Percentiles rank a stretch among this genome's conserved stretches.
phyloP scores from a whole-genome alignment of 2,888 invertebrate species.

The Tenodera sinensis region DNA sequence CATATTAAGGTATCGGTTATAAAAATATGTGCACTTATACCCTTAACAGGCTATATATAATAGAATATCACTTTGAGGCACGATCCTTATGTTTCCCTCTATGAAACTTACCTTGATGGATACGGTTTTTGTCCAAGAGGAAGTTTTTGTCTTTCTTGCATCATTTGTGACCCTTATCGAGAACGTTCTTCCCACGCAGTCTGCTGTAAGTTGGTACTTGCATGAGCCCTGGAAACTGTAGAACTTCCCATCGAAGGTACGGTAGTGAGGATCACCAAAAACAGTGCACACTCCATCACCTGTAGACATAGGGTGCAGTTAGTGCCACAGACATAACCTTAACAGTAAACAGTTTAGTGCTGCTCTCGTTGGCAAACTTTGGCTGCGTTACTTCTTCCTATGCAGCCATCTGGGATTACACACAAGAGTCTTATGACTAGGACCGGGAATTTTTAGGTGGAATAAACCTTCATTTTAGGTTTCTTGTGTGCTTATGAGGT shows the following conservation, averaged over 20 bases:
- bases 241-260: constrained; percentile 91
- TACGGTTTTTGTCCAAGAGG: constrained; percentile 89
- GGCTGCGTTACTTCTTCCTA: too few species aligned
- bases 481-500: too few species aligned
- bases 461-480: too few species aligned
- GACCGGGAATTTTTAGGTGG: too few species aligned
- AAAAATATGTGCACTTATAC: too few species aligned
- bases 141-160: constrained; percentile 71
- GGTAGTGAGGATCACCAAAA: constrained; percentile 92
- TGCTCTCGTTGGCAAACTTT: not conserved
- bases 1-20: too few species aligned
- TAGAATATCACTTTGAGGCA: too few species aligned
- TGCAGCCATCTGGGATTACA: not conserved
- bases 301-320: constrained; percentile 39
- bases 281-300: constrained; percentile 88
- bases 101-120: constrained; percentile 58
- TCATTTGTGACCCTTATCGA: constrained; percentile 88
- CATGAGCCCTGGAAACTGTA: constrained; percentile 93
- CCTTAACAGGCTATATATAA: too few species aligned
- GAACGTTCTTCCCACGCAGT: constrained; percentile 75
- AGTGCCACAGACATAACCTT: too few species aligned
- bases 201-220: constrained; percentile 83
- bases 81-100: not conserved
- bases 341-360: too few species aligned
- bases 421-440: not conserved